Evolutionary conservation across 1,140 invertebrate species (phyloP).

Genomic region (Drosophila arawakana): DNA sequence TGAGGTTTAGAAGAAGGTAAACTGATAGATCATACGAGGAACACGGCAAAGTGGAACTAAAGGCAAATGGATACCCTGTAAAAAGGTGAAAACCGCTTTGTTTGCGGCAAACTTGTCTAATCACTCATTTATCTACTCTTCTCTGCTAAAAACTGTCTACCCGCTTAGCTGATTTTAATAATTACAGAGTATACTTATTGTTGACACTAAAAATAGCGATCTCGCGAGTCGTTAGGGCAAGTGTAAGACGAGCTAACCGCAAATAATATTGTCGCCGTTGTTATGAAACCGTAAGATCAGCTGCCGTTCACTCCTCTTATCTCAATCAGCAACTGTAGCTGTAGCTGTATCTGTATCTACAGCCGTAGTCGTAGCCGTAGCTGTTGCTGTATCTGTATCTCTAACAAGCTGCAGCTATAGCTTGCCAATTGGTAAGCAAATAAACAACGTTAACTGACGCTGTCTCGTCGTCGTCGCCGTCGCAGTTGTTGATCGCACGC

Average conservation of each 20-base stretch:
- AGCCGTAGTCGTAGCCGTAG: conserved; percentile 12
- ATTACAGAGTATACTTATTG: conserved; percentile 20
- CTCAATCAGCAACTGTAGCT: conserved; percentile 38
- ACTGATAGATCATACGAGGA: background rate
- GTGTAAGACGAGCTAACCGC: conserved; percentile 75
- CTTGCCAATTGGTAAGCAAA: conserved; percentile 76
- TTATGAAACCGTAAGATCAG: conserved; percentile 39
- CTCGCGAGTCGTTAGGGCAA: conserved; percentile 32
- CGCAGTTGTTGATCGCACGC: conserved; percentile 34
- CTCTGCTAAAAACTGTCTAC: too few species aligned
- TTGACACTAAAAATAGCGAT: conserved; percentile 53
- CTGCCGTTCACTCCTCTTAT: conserved; percentile 20
- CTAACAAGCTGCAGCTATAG: conserved; percentile 40
- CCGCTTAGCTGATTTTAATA: background rate
- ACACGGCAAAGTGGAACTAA: too few species aligned
- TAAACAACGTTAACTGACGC: conserved; percentile 54
- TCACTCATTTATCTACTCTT: too few species aligned
- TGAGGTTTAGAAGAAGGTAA: background rate
- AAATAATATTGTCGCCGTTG: conserved; percentile 41
- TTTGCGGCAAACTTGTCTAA: too few species aligned
- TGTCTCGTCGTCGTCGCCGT: background rate
- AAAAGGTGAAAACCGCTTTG: too few species aligned
- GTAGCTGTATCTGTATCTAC: conserved; percentile 25
- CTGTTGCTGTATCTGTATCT: conserved; percentile 32
- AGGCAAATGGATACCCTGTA: too few species aligned